A percentile compares a stretch with the other conserved stretches of the same genome.
Evolutionary conservation across 2,888 invertebrate species (phyloP).

Genomic region (Eueremaeus valkanovi): DNA sequence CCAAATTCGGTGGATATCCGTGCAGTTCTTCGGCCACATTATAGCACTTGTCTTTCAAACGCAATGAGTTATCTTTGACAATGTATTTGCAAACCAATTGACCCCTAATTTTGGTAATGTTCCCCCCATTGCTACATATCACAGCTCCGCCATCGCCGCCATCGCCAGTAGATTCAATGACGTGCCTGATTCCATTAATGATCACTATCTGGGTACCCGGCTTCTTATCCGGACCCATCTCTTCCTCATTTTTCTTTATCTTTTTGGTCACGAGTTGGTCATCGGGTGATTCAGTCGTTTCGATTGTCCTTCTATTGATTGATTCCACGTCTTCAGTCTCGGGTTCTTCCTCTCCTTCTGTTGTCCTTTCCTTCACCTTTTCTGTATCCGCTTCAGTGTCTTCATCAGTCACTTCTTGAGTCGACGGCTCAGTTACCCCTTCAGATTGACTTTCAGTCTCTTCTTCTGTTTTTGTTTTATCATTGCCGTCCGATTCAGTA

Average conservation of each 20-base stretch:
- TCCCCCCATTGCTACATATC: neutral
- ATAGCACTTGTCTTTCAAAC: neutral
- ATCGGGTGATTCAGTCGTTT: neutral
- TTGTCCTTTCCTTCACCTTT: neutral
- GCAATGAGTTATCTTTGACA: neutral
- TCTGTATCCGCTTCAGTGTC: too few relatives aligned
- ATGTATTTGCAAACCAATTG: constrained; percentile 2
- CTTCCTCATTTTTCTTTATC: neutral
- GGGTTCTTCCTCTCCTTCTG: neutral
- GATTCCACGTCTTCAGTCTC: neutral
- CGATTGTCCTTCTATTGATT: neutral
- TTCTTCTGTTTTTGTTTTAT: too few relatives aligned
- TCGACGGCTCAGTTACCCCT: too few relatives aligned
- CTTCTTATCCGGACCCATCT: neutral
- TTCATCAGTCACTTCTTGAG: too few relatives aligned
- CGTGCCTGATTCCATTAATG: neutral
- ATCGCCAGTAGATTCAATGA: neutral
- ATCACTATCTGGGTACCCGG: neutral
- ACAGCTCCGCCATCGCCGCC: neutral
- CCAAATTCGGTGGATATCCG: constrained; percentile 18
- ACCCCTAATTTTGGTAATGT: neutral
- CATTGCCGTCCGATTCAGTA: too few relatives aligned
- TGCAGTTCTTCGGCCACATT: neutral
- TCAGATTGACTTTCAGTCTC: too few relatives aligned
- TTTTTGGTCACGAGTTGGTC: neutral